phyloP scores from a whole-genome alignment of 2,797 vertebrate species.

The Streptopelia turtur region DNA sequence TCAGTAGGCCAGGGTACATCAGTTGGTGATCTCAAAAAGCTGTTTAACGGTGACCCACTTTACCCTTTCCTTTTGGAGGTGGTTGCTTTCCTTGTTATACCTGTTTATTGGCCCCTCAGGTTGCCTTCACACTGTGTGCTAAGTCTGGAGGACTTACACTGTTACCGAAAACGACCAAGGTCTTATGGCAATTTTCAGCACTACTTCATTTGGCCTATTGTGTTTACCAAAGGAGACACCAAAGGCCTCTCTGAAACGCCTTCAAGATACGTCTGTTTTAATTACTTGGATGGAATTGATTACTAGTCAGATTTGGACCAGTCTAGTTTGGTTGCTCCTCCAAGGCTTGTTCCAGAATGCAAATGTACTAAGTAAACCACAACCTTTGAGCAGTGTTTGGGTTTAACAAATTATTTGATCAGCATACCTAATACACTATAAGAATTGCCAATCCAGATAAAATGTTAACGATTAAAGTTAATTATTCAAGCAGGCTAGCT shows the following conservation, averaged over 20 bases:
- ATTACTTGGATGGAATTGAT: conserved; percentile 6
- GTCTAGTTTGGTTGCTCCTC: neutral
- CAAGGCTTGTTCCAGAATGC: neutral
- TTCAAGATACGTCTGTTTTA: conserved; percentile 20
- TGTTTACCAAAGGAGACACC: conserved; percentile 23
- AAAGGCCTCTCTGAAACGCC: neutral
- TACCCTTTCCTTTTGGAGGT: neutral
- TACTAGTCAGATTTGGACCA: conserved; percentile 10
- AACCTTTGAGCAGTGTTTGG: neutral
- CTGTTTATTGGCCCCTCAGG: conserved; percentile 3
- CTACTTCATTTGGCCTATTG: conserved; percentile 3
- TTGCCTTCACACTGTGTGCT: neutral
- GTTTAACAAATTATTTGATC: neutral
- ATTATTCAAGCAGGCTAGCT: neutral
- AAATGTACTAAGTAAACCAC: neutral
- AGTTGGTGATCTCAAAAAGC: neutral
- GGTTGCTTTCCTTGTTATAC: conserved; percentile 12
- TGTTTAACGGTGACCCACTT: conserved; percentile 33
- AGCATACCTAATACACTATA: neutral
- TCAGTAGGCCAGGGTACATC: neutral
- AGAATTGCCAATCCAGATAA: neutral
- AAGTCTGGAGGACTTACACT: neutral
- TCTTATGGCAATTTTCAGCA: neutral
- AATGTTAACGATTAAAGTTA: neutral
- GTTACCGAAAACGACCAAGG: neutral